Base-by-base conservation (phyloP, 2,797 vertebrate genomes). In the Ibycter americanus region DNA sequence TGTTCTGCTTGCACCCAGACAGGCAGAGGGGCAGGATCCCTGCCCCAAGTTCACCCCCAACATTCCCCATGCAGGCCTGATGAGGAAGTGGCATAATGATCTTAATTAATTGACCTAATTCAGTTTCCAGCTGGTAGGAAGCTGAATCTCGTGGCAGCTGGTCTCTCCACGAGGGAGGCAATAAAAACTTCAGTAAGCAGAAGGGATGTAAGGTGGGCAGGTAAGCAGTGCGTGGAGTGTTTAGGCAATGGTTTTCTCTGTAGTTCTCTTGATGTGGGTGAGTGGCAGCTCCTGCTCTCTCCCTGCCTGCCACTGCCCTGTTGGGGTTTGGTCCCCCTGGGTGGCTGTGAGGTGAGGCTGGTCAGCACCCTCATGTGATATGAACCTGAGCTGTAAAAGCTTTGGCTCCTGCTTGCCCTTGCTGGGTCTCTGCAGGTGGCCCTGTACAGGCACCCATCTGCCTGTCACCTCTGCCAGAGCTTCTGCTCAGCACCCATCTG, bases 71-170 rank as follows among this genome's bases (percentile, higher is more conserved):
- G 17, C 2, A 2, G 47, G 26, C 32, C n/a, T 38, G 83, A 54
- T 1, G n/a, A 70, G 62, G 51, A 63, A 21, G 46, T 78, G 89
- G 36, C 25, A 61, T 65, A 96, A 89, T 47, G 71, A 83, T 72
- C 74, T 93, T 85, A 82, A 96, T 96, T 93, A 93, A 96, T 80
- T 88, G 87, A 52, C 71, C 63, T 96, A 76, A 91, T 96, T 83
- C 94, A 83, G 67, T 68, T 91, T 70, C 59, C 49, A 93, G 73
- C 85, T 95, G 83, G 91, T 67, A 62, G 81, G 81, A 82, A 87
- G 80, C 31, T 81, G 80, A 55, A 34, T 86, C 62, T 85, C 61
- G n/a, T 15, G 12, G 80, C 89, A 92, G 76, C 74, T 87, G 80
- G 36, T 66, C 23, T 87, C 32, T 76, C 55, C 21, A 34, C 2